These are phyloP conservation scores for Aldrovandia affinis DNA, from an alignment of 2,797 vertebrate genomes.

Conservation along the genomic window DNA sequence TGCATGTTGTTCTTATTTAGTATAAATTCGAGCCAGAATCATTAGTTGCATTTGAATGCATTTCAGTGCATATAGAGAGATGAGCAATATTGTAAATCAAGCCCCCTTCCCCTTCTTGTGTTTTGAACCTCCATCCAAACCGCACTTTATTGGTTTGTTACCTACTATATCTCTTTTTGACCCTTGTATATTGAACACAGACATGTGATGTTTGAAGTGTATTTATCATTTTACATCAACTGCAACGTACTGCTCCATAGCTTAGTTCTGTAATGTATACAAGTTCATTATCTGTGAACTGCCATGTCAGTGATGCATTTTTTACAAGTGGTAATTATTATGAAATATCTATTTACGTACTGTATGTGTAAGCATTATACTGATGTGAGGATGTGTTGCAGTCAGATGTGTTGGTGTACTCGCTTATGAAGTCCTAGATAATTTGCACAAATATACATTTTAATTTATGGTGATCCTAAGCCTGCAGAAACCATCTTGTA, in stretches of 20 bases:
- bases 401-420: not conserved
- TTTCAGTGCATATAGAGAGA: too few relatives aligned
- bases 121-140: too few relatives aligned
- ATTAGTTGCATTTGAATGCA: too few relatives aligned
- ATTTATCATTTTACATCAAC: too few relatives aligned
- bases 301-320: not conserved
- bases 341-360: not conserved
- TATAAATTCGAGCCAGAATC: too few relatives aligned
- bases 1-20: too few relatives aligned
- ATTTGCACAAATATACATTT: not conserved
- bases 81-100: too few relatives aligned
- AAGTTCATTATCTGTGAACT: not conserved
- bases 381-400: not conserved
- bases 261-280: not conserved
- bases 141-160: too few relatives aligned
- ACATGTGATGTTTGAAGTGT: too few relatives aligned
- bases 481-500: not conserved
- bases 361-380: not conserved
- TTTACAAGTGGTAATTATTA: not conserved
- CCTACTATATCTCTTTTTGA: too few relatives aligned
- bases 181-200: too few relatives aligned
- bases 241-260: not conserved
- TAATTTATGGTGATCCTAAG: not conserved
- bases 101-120: too few relatives aligned
- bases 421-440: not conserved